A percentile compares a stretch with the other conserved stretches of the same genome.
phyloP scores from a whole-genome alignment of 2,113 vertebrate genomes.

The Tyto alba region DNA sequence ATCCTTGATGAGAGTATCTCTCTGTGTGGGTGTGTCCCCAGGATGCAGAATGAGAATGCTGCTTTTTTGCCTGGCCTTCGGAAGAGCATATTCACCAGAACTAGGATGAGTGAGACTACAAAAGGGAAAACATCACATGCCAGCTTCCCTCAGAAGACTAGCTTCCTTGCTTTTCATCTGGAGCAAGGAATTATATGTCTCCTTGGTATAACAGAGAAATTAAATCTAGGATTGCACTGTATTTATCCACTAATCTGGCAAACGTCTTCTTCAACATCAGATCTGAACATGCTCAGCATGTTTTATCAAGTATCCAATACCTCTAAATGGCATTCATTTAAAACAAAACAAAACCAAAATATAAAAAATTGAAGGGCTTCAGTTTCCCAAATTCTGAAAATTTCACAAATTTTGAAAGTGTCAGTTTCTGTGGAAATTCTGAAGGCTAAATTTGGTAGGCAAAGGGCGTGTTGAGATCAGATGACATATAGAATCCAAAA shows the following conservation, averaged over 20 bases:
- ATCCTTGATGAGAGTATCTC: not conserved
- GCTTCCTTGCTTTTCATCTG: not conserved
- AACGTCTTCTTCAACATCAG: not conserved
- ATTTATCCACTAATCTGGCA: not conserved
- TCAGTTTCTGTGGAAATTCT: not conserved
- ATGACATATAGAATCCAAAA: not conserved
- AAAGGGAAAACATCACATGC: not conserved
- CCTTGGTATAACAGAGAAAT: not conserved
- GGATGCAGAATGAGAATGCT: fast-evolving
- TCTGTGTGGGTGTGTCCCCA: not conserved
- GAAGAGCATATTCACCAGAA: not conserved
- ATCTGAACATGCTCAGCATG: not conserved
- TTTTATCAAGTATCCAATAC: not conserved
- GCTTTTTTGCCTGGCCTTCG: not conserved
- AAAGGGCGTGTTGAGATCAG: not conserved
- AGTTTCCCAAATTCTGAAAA: not conserved
- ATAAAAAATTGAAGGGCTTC: not conserved
- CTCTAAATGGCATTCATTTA: not conserved
- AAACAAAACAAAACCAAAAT: not conserved
- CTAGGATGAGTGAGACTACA: not conserved
- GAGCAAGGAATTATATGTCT: not conserved
- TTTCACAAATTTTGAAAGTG: not conserved
- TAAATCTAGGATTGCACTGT: not conserved
- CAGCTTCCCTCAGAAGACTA: not conserved
- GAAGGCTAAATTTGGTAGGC: not conserved